These are phyloP conservation scores for Polyergus mexicanus DNA, from an alignment of 1,140 invertebrate species.

Conservation along the genomic window DNA sequence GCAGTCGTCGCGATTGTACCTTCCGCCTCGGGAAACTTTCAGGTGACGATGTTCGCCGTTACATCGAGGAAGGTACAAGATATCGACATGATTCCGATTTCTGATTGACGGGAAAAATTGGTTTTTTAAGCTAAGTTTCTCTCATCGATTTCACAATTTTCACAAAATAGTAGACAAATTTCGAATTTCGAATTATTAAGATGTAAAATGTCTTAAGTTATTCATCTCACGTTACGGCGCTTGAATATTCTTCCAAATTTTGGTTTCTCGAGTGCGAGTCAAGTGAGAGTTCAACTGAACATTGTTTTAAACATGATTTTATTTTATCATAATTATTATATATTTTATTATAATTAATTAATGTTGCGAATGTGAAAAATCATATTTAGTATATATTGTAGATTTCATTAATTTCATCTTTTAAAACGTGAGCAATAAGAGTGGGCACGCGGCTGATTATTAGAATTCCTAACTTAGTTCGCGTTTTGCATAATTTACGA, in stretches of 20 bases:
- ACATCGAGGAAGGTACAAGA: constrained; percentile 44
- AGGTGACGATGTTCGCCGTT: constrained; percentile 53
- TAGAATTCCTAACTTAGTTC: constrained; percentile 47
- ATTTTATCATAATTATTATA: neutral
- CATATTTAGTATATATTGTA: neutral
- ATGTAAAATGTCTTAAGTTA: neutral
- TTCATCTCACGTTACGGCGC: neutral
- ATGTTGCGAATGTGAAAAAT: neutral
- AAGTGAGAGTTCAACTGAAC: neutral
- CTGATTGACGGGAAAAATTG: constrained; percentile 44
- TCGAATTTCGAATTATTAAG: constrained; percentile 13
- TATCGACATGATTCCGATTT: constrained; percentile 56
- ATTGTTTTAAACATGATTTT: neutral
- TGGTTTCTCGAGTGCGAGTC: neutral
- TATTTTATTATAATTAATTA: neutral
- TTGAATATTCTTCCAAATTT: neutral
- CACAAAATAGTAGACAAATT: neutral
- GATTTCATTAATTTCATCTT: constrained; percentile 34
- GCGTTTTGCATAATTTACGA: constrained; percentile 45
- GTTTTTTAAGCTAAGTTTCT: constrained; percentile 34
- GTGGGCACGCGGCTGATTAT: constrained; percentile 14
- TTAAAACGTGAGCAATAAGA: constrained; percentile 15
- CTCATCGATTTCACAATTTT: neutral
- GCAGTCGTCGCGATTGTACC: constrained; percentile 59
- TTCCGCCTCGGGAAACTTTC: constrained; percentile 51